Percentiles rank a stretch among this genome's conserved stretches.
These are phyloP conservation scores for Lytechinus pictus DNA, from an alignment of 35 echinoderm and acorn worm genomes.

Conservation along the genomic window DNA sequence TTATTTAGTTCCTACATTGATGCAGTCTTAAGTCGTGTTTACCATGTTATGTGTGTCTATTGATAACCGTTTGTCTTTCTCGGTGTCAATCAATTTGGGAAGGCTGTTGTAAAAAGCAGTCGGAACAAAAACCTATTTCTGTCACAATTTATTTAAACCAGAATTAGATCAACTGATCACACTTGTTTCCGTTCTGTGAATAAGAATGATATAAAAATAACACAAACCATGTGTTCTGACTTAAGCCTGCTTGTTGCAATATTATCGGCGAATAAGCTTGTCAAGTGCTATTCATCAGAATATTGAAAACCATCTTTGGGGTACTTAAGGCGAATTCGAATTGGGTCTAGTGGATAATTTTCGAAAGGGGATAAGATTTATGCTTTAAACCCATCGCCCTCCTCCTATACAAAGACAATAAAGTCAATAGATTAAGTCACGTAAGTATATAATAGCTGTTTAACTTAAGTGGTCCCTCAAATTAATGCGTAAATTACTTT, in stretches of 20 bases:
- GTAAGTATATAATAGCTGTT: too few relatives aligned
- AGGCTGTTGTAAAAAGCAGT: neutral
- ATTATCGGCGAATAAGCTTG: neutral
- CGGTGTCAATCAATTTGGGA: too few relatives aligned
- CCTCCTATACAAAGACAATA: too few relatives aligned
- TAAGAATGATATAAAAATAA: neutral
- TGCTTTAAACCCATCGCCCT: neutral
- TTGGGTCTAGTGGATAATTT: neutral
- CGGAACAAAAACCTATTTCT: neutral
- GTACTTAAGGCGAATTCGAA: neutral
- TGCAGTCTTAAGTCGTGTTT: too few relatives aligned
- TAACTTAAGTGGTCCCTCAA: too few relatives aligned
- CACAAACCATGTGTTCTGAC: neutral
- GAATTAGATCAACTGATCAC: neutral
- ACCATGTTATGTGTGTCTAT: too few relatives aligned
- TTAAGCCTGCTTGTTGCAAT: neutral
- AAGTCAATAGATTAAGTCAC: too few relatives aligned
- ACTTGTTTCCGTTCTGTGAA: slow-evolving; percentile 1
- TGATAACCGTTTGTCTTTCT: neutral
- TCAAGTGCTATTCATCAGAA: neutral
- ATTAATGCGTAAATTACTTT: too few relatives aligned
- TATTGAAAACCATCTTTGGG: neutral
- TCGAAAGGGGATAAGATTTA: neutral
- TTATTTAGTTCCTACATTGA: too few relatives aligned
- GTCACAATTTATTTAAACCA: neutral